Evolutionary conservation across 2,888 invertebrate species (phyloP).

Genomic region (Philhelius pedissequus): DNA sequence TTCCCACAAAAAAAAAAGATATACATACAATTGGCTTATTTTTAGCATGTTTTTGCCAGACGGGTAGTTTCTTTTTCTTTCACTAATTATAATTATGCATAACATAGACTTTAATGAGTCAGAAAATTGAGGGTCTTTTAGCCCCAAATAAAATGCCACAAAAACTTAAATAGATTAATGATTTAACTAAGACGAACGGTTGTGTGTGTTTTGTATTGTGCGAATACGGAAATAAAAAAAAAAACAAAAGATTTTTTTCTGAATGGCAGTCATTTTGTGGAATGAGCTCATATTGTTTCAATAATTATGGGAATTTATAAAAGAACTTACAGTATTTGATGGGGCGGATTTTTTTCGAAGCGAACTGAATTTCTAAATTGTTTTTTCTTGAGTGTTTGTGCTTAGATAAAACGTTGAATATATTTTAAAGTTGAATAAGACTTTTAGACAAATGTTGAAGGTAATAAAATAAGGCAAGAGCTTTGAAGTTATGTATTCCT

Average conservation of each 20-base stretch:
- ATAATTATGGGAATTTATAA: slow-evolving; percentile 14
- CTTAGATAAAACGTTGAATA: background rate
- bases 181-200: slow-evolving; percentile 34
- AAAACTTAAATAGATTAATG: slow-evolving; percentile 40
- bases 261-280: background rate
- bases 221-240: background rate
- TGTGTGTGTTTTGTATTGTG: background rate
- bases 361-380: background rate
- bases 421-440: background rate
- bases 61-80: background rate
- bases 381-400: background rate
- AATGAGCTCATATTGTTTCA: slow-evolving; percentile 14
- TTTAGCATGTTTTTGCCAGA: background rate
- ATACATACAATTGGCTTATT: background rate
- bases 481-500: too few relatives aligned
- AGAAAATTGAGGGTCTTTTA: slow-evolving; percentile 49
- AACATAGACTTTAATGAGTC: slow-evolving; percentile 37
- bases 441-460: too few relatives aligned
- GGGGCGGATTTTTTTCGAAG: background rate
- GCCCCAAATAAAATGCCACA: background rate
- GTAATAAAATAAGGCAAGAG: too few relatives aligned
- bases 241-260: background rate
- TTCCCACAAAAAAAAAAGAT: background rate
- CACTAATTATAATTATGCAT: background rate
- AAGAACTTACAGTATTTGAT: background rate